Percentiles rank a stretch among this genome's conserved stretches.
These are phyloP conservation scores for Gadopsis bispinosus DNA, from an alignment of 2,797 vertebrate genomes.

Conservation along the genomic window DNA sequence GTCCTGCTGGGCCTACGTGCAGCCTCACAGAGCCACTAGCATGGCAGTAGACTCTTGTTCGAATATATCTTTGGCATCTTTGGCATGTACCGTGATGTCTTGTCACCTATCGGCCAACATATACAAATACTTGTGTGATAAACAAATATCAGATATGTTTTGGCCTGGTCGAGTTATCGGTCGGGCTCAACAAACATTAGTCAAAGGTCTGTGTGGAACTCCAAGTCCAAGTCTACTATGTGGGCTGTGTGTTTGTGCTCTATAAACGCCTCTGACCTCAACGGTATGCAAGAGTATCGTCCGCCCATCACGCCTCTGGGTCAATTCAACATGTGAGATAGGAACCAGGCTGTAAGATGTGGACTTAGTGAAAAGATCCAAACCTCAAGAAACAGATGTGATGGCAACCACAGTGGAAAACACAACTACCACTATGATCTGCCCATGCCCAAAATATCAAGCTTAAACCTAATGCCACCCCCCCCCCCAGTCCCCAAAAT, in stretches of 20 bases:
- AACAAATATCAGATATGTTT: not conserved
- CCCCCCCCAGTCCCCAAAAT: slow-evolving; percentile 52
- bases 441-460: slow-evolving; percentile 75
- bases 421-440: slow-evolving; percentile 50
- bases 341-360: slow-evolving; percentile 54
- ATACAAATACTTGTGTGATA: not conserved
- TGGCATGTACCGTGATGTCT: not conserved
- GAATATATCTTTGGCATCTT: not conserved
- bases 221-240: slow-evolving; percentile 3
- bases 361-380: slow-evolving; percentile 54
- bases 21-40: not conserved
- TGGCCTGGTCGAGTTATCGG: not conserved
- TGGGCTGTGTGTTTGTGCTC: slow-evolving; percentile 54
- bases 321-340: slow-evolving; percentile 51
- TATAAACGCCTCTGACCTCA: slow-evolving; percentile 76
- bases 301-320: slow-evolving; percentile 58
- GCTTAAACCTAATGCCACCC: slow-evolving; percentile 55
- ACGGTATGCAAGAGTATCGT: slow-evolving; percentile 62
- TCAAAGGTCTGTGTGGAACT: slow-evolving; percentile 8
- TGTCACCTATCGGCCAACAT: not conserved
- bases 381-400: slow-evolving; percentile 65
- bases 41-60: not conserved
- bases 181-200: not conserved
- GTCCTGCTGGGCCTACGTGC: not conserved
- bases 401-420: slow-evolving; percentile 76